Percentiles rank a stretch among this genome's conserved stretches.
Conservation (phyloP, 1,140 invertebrate genomes). For the Macrobrachium rosenbergii region DNA sequence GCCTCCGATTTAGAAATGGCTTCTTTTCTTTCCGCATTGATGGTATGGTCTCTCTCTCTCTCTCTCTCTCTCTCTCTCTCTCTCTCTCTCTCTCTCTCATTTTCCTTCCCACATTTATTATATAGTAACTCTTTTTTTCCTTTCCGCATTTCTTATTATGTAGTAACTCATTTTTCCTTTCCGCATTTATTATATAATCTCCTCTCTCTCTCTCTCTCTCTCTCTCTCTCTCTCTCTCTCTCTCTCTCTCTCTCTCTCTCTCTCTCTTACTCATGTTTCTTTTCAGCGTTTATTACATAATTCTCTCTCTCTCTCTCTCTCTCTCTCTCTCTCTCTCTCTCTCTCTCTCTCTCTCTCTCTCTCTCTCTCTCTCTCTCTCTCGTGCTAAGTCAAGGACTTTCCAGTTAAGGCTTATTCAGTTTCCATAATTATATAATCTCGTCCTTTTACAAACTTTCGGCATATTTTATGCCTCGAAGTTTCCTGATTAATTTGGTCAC, state of each 20-base stretch:
- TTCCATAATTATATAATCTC: too few species aligned
- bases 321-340: too few species aligned
- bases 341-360: too few species aligned
- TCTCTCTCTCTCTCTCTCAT: conserved; percentile 10
- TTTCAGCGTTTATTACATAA: not conserved
- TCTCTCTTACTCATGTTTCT: not conserved
- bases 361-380: not conserved
- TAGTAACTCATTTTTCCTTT: not conserved
- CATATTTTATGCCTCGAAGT: too few species aligned
- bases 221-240: conserved; percentile 3
- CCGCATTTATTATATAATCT: not conserved
- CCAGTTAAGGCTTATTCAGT: too few species aligned
- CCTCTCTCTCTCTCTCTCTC: not conserved
- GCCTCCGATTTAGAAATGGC: too few species aligned
- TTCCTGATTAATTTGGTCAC: too few species aligned
- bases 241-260: not conserved
- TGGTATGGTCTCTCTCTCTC: conserved; percentile 8
- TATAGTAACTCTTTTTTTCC: not conserved
- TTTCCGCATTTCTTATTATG: not conserved
- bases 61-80: conserved; percentile 30
- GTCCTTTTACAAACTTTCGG: too few species aligned
- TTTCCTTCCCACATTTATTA: too few species aligned
- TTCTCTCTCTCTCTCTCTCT: too few species aligned
- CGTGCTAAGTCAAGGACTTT: too few species aligned
- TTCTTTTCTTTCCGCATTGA: not conserved